Conservation (phyloP, 2,797 vertebrate species). For the Rousettus madagascariensis region DNA sequence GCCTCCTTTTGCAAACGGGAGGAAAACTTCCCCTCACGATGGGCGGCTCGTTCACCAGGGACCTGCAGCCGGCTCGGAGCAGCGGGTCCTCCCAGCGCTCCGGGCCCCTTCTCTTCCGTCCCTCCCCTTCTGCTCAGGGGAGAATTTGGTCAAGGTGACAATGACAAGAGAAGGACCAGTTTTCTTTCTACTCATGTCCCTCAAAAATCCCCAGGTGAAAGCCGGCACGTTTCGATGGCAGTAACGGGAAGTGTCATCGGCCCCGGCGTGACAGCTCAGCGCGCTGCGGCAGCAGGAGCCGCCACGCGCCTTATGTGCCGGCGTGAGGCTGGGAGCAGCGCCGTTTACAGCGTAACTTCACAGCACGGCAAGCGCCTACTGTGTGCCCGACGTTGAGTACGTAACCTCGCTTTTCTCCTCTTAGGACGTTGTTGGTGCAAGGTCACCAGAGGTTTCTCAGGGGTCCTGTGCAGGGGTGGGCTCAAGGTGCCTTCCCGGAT, state of each 20-base stretch:
- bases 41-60: accelerated
- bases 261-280: accelerated
- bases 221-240: not conserved
- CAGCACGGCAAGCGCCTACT: no score
- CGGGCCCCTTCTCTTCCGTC: not conserved
- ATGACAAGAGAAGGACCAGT: not conserved
- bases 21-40: accelerated
- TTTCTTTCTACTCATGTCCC: not conserved
- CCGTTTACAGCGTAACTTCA: no score
- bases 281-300: no score
- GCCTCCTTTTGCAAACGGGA: not conserved
- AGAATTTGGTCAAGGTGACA: not conserved
- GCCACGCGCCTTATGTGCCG: accelerated
- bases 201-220: not conserved
- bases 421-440: not conserved
- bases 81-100: accelerated
- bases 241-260: accelerated
- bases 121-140: not conserved
- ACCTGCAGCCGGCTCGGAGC: accelerated
- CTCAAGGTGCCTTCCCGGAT: not conserved
- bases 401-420: not conserved
- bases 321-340: no score
- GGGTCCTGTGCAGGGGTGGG: not conserved
- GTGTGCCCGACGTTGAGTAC: accelerated
- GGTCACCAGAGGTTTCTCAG: no score